Conservation (phyloP, 2,888 invertebrate genomes). For the Hypolimnas misippus region DNA sequence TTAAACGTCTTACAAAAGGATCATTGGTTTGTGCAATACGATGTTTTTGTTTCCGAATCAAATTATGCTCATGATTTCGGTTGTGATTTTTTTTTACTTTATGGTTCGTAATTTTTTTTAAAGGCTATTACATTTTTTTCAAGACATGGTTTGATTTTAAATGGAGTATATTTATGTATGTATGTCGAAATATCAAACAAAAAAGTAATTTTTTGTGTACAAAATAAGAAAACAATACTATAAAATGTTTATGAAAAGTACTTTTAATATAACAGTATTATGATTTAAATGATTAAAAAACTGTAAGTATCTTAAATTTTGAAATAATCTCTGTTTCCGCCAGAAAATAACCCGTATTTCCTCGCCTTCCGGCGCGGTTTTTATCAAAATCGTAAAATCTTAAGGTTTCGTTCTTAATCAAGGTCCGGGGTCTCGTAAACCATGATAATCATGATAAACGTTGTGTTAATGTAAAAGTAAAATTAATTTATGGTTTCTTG, state of each 20-base stretch:
- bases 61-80: background rate
- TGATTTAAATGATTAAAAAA: no score
- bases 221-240: no score
- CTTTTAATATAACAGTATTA: no score
- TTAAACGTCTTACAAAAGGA: background rate
- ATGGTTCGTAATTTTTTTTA: no score
- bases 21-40: background rate
- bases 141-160: no score
- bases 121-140: no score
- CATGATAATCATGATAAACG: slow-evolving; percentile 1
- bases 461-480: background rate
- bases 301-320: no score
- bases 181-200: no score
- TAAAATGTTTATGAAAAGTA: no score
- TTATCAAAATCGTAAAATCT: slow-evolving; percentile 17
- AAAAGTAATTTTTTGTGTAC: no score
- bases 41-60: background rate
- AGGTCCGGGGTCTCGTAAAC: slow-evolving; percentile 7
- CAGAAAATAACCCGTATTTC: slow-evolving; percentile 20
- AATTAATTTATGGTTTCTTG: slow-evolving; percentile 1
- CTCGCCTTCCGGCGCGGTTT: slow-evolving; percentile 6
- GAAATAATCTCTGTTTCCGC: slow-evolving; percentile 12
- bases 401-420: slow-evolving; percentile 20
- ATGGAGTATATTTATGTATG: no score
- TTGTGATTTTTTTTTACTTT: no score